phyloP scores from a whole-genome alignment of 2,113 vertebrate species.

The Crotophaga sulcirostris region DNA sequence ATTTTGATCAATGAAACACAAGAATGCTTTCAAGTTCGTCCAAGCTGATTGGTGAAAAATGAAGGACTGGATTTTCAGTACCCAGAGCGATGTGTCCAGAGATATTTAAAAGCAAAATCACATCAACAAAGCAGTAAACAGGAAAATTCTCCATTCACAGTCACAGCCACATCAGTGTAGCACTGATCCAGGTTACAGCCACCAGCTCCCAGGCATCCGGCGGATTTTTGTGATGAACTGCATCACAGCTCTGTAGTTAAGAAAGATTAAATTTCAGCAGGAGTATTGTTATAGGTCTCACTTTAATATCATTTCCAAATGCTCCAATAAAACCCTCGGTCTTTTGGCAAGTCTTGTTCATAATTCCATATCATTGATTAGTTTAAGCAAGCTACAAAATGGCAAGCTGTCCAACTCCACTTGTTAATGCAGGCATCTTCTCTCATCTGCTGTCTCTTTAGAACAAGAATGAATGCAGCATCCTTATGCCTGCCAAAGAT shows the following conservation, averaged over 20 bases:
- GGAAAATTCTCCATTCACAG: background rate
- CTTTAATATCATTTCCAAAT: constrained; percentile 1
- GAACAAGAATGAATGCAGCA: constrained; percentile 42
- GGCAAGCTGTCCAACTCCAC: background rate
- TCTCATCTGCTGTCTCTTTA: background rate
- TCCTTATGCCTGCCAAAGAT: constrained; percentile 3
- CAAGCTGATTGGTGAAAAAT: background rate
- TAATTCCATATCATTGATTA: background rate
- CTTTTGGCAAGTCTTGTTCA: background rate
- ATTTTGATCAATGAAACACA: background rate
- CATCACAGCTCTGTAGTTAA: background rate
- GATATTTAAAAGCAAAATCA: background rate
- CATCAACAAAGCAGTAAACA: background rate
- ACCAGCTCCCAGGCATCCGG: background rate
- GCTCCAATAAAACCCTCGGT: background rate
- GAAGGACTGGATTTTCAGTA: background rate
- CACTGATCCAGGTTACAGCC: background rate
- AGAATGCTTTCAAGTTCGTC: constrained; percentile 19
- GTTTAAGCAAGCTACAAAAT: constrained; percentile 21
- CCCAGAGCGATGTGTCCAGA: background rate
- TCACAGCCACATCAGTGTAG: background rate
- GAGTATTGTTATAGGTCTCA: background rate
- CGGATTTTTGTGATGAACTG: background rate
- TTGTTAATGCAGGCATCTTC: background rate
- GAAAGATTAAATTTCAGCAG: background rate